Evolutionary conservation across 2,797 vertebrate genomes (phyloP).

Genomic region (Rhinoraja longicauda): DNA sequence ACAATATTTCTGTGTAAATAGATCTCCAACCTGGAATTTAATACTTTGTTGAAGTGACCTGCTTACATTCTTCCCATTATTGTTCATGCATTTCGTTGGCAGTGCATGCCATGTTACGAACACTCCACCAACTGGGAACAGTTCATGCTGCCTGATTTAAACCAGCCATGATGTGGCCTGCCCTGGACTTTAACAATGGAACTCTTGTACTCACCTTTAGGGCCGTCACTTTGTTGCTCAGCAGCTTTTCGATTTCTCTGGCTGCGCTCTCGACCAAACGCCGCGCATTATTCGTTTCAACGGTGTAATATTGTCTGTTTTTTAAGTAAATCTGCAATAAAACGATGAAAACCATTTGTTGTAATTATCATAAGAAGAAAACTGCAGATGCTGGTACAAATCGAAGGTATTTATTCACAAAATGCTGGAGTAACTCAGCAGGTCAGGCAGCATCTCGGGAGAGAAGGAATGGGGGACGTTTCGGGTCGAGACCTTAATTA

Average conservation of each 20-base stretch:
- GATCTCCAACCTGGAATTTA: background rate
- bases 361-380: too few species aligned
- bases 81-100: too few species aligned
- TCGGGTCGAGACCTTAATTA: too few species aligned
- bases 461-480: too few species aligned
- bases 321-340: conserved; percentile 58
- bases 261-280: conserved; percentile 87
- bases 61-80: background rate
- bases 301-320: conserved; percentile 69
- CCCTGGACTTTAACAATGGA: conserved; percentile 37
- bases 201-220: conserved; percentile 72
- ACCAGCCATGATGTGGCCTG: background rate
- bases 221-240: conserved; percentile 83
- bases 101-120: background rate
- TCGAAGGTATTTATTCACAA: too few species aligned
- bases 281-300: conserved; percentile 83
- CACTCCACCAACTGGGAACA: background rate
- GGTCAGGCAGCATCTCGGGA: too few species aligned
- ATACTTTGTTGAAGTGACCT: background rate
- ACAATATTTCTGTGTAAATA: background rate
- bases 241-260: conserved; percentile 85
- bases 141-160: background rate
- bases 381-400: too few species aligned
- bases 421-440: too few species aligned
- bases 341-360: background rate